Conservation (phyloP, 1,140 invertebrate genomes). For the Nixonia krombeini region DNA sequence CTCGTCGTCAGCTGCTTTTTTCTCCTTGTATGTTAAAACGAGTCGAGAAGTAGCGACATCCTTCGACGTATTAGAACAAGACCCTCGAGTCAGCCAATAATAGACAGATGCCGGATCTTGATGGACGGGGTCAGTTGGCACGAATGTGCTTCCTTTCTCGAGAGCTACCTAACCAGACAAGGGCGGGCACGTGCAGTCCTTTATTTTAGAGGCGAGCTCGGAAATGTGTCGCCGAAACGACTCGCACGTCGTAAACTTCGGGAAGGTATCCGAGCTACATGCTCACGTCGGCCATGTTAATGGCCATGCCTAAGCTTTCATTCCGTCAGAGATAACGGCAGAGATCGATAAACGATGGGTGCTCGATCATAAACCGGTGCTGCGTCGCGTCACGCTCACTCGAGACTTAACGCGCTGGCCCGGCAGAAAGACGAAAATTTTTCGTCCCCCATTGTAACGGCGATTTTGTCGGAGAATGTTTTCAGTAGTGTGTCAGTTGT, state of each 20-base stretch:
- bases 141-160: slow-evolving; percentile 1
- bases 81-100: slow-evolving; percentile 28
- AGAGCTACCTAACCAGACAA: slow-evolving; percentile 5
- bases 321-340: neutral
- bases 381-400: no score
- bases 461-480: neutral
- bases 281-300: neutral
- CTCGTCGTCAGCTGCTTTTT: slow-evolving; percentile 72
- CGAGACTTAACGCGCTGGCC: neutral
- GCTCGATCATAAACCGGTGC: slow-evolving; percentile 8
- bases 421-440: no score
- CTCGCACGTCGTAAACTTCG: slow-evolving; percentile 19
- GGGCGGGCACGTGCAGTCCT: slow-evolving; percentile 8
- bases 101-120: slow-evolving; percentile 39
- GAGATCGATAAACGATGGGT: neutral
- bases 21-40: neutral
- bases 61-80: slow-evolving; percentile 11
- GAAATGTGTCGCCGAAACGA: slow-evolving; percentile 3
- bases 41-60: slow-evolving; percentile 8
- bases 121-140: slow-evolving; percentile 47
- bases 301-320: neutral
- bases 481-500: neutral
- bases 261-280: neutral
- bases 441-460: neutral
- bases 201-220: slow-evolving; percentile 16